Conservation (phyloP, 2,888 invertebrate genomes). For the Aphidius colemani region DNA sequence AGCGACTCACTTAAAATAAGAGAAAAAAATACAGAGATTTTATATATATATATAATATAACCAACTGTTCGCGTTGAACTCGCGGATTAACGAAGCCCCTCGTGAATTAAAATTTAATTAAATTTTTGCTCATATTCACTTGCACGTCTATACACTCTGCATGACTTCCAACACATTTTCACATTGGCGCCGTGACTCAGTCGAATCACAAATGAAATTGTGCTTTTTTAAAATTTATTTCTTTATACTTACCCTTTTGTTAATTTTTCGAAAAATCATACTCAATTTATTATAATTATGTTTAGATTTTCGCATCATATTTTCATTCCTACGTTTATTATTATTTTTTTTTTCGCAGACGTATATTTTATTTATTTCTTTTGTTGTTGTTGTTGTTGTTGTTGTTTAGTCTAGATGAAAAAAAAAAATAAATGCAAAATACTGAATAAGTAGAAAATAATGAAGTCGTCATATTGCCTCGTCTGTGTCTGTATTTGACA, state of each 20-base stretch:
- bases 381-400: not conserved
- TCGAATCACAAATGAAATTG: not conserved
- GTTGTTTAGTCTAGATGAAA: not conserved
- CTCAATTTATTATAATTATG: too few species aligned
- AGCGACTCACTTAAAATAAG: conserved; percentile 9
- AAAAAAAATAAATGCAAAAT: not conserved
- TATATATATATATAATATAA: conserved; percentile 9
- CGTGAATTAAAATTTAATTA: conserved; percentile 55
- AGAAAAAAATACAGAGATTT: conserved; percentile 16
- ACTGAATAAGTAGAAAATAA: not conserved
- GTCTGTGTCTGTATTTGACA: conserved; percentile 5
- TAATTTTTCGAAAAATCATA: too few species aligned
- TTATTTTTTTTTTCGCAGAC: too few species aligned
- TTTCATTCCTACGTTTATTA: too few species aligned
- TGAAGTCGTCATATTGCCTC: not conserved
- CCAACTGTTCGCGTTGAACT: conserved; percentile 36
- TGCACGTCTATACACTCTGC: not conserved
- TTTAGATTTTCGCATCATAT: too few species aligned
- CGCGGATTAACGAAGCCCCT: conserved; percentile 49
- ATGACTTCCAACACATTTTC: not conserved
- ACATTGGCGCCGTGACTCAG: too few species aligned
- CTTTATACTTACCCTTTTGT: too few species aligned
- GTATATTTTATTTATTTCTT: not conserved
- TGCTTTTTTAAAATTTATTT: not conserved
- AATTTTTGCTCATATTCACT: conserved; percentile 38